These are phyloP conservation scores for Cryptops parisi DNA, from an alignment of 2,888 invertebrate species.

Conservation along the genomic window DNA sequence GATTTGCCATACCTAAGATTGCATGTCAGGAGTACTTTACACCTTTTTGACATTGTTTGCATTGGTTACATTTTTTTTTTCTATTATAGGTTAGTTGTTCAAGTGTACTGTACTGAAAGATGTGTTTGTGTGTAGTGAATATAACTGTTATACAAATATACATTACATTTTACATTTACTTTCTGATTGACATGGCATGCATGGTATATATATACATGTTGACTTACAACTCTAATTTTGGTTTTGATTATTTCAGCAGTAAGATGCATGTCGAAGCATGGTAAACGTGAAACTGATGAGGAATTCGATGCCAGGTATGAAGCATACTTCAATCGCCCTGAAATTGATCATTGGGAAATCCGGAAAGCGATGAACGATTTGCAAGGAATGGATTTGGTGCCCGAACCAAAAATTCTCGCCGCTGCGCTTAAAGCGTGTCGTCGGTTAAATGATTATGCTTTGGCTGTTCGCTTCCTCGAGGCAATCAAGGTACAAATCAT, in stretches of 20 bases:
- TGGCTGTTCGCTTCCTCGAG: constrained; percentile 86
- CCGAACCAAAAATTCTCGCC: constrained; percentile 75
- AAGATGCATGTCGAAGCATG: constrained; percentile 15
- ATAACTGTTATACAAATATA: too few species aligned
- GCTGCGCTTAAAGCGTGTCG: constrained; percentile 83
- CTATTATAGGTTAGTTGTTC: too few species aligned
- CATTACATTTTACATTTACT: too few species aligned
- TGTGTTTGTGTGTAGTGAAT: too few species aligned
- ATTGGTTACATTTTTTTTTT: too few species aligned
- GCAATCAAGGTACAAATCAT: constrained; percentile 47
- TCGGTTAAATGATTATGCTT: constrained; percentile 80
- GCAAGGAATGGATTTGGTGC: constrained; percentile 77
- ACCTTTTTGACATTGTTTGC: too few species aligned
- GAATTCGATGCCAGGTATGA: constrained; percentile 73
- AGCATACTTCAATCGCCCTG: constrained; percentile 64
- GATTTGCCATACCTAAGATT: too few species aligned
- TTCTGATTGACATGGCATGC: too few species aligned
- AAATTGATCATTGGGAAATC: constrained; percentile 90
- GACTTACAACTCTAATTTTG: too few species aligned
- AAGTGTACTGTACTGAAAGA: too few species aligned
- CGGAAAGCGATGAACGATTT: constrained; percentile 82
- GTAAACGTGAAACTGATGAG: constrained; percentile 52
- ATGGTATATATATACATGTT: too few species aligned
- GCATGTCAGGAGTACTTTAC: too few species aligned
- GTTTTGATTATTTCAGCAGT: background rate